Evolutionary conservation across 2,113 vertebrate genomes (phyloP).

Genomic region (Chaetops frenatus): DNA sequence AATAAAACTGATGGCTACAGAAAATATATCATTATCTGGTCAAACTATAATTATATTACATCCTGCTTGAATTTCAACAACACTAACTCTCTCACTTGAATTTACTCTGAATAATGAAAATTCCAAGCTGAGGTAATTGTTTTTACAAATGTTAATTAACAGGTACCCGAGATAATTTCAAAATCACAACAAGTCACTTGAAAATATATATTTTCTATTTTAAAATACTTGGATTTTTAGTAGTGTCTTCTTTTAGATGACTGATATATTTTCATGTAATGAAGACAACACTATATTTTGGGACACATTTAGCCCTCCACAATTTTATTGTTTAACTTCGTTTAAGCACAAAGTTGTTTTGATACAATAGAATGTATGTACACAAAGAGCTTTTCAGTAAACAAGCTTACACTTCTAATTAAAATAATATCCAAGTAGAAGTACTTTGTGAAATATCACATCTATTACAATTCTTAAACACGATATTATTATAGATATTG

Average conservation of each 20-base stretch:
- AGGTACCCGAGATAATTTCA: not conserved
- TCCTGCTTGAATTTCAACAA: not conserved
- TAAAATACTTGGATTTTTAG: not conserved
- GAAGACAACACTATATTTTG: not conserved
- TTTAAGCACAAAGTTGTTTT: not conserved
- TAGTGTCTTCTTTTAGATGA: not conserved
- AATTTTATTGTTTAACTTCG: not conserved
- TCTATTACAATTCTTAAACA: not conserved
- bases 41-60: not conserved
- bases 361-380: not conserved
- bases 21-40: not conserved
- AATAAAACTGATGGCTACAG: not conserved
- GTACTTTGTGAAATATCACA: not conserved
- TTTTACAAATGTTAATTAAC: not conserved
- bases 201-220: not conserved
- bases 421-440: not conserved
- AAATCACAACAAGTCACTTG: not conserved
- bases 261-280: not conserved
- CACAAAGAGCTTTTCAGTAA: not conserved
- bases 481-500: not conserved
- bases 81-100: not conserved
- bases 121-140: not conserved
- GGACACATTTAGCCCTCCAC: not conserved
- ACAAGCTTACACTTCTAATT: not conserved
- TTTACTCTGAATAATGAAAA: not conserved